Conservation (phyloP, 2,888 invertebrate genomes). For the Pterostichus madidus region DNA sequence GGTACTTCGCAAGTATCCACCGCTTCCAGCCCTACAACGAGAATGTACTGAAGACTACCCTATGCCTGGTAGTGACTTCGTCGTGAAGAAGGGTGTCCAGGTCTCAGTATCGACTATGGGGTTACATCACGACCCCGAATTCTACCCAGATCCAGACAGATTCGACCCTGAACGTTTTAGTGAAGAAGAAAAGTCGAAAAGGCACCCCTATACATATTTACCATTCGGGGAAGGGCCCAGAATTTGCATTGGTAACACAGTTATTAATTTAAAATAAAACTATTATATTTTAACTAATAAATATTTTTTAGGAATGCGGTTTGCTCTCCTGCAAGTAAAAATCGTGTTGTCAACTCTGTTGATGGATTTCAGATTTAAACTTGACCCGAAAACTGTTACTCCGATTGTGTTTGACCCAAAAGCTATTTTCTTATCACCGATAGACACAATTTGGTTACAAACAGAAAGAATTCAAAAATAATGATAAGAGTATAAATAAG, state of each 20-base stretch:
- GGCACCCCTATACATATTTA: constrained; percentile 48
- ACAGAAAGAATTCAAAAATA: constrained; percentile 16
- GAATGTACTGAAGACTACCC: constrained; percentile 40
- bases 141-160: constrained; percentile 55
- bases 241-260: constrained; percentile 43
- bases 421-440: constrained; percentile 36
- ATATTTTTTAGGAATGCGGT: constrained; percentile 44
- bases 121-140: constrained; percentile 45
- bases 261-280: neutral
- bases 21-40: constrained; percentile 22
- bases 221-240: constrained; percentile 58
- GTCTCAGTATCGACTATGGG: constrained; percentile 6
- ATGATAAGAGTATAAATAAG: too few species aligned
- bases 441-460: constrained; percentile 33
- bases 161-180: constrained; percentile 57
- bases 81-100: constrained; percentile 25
- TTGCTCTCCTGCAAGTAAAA: constrained; percentile 50
- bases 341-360: constrained; percentile 36
- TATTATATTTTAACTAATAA: neutral
- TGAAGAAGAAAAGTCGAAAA: constrained; percentile 47
- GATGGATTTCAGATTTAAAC: constrained; percentile 48
- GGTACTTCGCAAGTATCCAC: constrained; percentile 51
- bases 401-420: constrained; percentile 46
- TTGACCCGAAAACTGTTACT: constrained; percentile 40
- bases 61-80: constrained; percentile 69